Evolutionary conservation across 1,140 invertebrate species (phyloP).

Genomic region (Latrodectus geometricus): DNA sequence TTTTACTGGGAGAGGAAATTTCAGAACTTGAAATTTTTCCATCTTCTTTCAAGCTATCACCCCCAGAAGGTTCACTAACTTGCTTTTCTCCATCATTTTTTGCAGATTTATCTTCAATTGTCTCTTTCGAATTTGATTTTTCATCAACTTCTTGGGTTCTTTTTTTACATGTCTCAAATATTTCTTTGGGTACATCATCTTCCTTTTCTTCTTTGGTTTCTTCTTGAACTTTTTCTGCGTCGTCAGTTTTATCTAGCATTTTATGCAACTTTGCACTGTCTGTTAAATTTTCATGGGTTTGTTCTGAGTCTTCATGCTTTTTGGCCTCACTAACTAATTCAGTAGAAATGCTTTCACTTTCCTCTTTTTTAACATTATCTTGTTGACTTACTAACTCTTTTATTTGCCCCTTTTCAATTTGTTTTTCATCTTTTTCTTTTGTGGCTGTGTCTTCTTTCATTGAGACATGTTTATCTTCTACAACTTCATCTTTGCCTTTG

Average conservation of each 20-base stretch:
- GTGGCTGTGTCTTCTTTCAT: not conserved
- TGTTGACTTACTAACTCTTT: not conserved
- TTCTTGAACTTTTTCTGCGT: not conserved
- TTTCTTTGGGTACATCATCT: not conserved
- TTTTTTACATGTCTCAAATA: too few species aligned
- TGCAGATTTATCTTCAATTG: not conserved
- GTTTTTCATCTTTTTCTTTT: not conserved
- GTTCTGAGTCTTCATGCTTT: too few species aligned
- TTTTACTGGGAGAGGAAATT: not conserved
- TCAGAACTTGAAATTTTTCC: too few species aligned
- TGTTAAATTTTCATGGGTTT: slow-evolving; percentile 35
- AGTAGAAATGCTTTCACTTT: not conserved
- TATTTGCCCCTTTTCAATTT: not conserved
- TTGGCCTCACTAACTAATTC: not conserved
- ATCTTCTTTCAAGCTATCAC: not conserved
- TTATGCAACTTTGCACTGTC: slow-evolving; percentile 49
- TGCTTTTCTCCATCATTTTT: not conserved
- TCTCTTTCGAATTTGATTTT: not conserved
- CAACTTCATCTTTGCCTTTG: not conserved
- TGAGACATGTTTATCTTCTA: not conserved
- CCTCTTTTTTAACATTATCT: not conserved
- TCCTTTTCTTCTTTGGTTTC: not conserved
- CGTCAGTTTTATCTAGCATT: slow-evolving; percentile 1
- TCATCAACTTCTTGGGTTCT: not conserved
- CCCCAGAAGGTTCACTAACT: not conserved